Conservation (phyloP, 1,140 invertebrate species). For the Lepidurus arcticus region DNA sequence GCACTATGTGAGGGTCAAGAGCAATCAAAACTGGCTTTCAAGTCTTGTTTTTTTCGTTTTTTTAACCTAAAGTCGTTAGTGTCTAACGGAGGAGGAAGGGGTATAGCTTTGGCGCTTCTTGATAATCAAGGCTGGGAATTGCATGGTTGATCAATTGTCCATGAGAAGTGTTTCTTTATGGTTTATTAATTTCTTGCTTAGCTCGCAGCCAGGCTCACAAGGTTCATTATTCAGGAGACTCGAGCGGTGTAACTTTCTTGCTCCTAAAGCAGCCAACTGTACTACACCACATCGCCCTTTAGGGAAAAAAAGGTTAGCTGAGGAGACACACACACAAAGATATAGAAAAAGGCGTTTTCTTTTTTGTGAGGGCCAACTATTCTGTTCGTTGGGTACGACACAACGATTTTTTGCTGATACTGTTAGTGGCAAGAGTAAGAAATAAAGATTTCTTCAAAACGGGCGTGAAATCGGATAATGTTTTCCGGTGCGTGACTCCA, state of each 20-base stretch:
- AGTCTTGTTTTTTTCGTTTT: no score
- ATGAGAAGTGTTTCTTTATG: background rate
- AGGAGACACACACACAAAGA: background rate
- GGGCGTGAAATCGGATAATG: background rate
- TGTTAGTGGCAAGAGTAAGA: background rate
- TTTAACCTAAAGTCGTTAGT: no score
- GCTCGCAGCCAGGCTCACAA: background rate
- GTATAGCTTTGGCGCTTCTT: background rate
- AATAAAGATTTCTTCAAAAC: conserved; percentile 4
- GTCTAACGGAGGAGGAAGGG: no score
- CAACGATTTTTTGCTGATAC: no score
- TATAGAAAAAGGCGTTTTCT: background rate
- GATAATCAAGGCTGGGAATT: background rate
- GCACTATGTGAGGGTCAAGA: no score
- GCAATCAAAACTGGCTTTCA: no score
- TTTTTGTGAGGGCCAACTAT: no score
- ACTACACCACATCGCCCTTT: background rate
- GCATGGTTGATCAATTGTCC: background rate
- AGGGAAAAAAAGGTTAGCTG: no score
- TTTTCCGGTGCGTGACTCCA: background rate
- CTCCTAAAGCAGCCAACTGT: background rate
- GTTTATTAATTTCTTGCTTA: conserved; percentile 3
- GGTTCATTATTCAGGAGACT: conserved; percentile 7
- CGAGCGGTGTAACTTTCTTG: background rate
- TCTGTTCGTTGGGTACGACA: no score